These are phyloP conservation scores for Myopa tessellatipennis DNA, from an alignment of 2,888 invertebrate genomes.

Conservation along the genomic window DNA sequence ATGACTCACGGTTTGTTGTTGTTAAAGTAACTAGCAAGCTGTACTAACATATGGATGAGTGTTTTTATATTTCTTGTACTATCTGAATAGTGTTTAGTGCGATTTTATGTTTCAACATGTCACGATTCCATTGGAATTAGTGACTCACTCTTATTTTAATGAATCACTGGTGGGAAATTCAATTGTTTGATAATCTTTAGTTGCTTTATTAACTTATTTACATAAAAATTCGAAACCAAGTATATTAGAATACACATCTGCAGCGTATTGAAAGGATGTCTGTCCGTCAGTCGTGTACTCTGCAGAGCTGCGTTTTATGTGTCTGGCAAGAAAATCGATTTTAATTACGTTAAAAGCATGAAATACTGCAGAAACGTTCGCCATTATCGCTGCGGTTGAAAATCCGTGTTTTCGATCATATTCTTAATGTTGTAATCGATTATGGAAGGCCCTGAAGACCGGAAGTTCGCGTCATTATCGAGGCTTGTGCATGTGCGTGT, in stretches of 20 bases:
- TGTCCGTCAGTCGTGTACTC: too few relatives aligned
- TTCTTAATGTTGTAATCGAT: slow-evolving; percentile 13
- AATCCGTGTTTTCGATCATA: not conserved
- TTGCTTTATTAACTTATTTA: too few relatives aligned
- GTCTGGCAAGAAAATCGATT: too few relatives aligned
- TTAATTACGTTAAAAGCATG: too few relatives aligned
- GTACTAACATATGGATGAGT: not conserved
- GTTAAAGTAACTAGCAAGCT: not conserved
- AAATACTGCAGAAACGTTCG: not conserved
- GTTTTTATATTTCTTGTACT: not conserved
- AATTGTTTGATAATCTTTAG: too few relatives aligned
- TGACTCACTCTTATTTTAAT: slow-evolving; percentile 5
- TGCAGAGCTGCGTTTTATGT: too few relatives aligned
- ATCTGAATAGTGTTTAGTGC: not conserved
- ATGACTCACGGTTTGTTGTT: not conserved
- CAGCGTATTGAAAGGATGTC: too few relatives aligned
- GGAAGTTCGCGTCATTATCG: slow-evolving; percentile 32
- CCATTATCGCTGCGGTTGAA: too few relatives aligned
- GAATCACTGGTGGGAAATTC: not conserved
- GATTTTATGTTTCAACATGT: not conserved
- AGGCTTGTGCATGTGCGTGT: slow-evolving; percentile 14
- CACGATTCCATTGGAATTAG: too few relatives aligned
- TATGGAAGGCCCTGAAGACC: slow-evolving; percentile 15
- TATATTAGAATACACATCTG: too few relatives aligned
- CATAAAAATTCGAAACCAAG: too few relatives aligned